Evolutionary conservation across 2,888 invertebrate genomes (phyloP), one percentile per base, ranked within the genome.

Genomic region (Sphaerophoria rueppellii): DNA sequence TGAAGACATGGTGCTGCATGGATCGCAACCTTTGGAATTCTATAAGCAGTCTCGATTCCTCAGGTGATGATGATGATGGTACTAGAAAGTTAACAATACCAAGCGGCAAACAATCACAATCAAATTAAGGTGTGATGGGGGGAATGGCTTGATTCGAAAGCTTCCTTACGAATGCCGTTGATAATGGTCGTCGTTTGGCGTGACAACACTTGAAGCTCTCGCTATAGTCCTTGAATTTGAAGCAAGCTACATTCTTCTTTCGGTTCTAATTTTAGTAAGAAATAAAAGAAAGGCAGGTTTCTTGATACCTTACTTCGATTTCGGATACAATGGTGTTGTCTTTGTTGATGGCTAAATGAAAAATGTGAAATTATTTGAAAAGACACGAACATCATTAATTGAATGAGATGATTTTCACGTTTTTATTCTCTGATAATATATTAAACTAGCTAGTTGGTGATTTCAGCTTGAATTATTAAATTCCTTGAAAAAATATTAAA

Each of bases 361-460:
- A 85, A 80, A 85, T 85, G 85, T 73, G 85, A 80, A 85, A 85
- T 85, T 85, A 85, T 85, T 85, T 81, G 85, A 81, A 75, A 71
- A 67, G 83, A 73, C 72, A 24, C 76, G 70, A 24, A 72, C 80
- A 85, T 85, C 80, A 85, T 80, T 85, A 85, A 85, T 85, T 85
- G 80, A 85, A 85, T 80, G 76, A 85, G 85, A 80, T 85, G 80
- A 80, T 76, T 85, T 24, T 24, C 24, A 24, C 24, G 24, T 24
- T 24, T 73, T 72, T 76, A 72, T 69, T 73, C 52, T 85, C 43
- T 43, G 4, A 7, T 46, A 12, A n/a, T 48, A 0, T 0, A 48
- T 24, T 2, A 24, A 24, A 24, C 24, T 24, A 24, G 24, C 24
- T 24, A 24, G 24, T 24, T 24, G 63, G 63, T 48, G 63, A 35